phyloP scores from a whole-genome alignment of 2,113 vertebrate species.

The Bolborhynchus lineola region DNA sequence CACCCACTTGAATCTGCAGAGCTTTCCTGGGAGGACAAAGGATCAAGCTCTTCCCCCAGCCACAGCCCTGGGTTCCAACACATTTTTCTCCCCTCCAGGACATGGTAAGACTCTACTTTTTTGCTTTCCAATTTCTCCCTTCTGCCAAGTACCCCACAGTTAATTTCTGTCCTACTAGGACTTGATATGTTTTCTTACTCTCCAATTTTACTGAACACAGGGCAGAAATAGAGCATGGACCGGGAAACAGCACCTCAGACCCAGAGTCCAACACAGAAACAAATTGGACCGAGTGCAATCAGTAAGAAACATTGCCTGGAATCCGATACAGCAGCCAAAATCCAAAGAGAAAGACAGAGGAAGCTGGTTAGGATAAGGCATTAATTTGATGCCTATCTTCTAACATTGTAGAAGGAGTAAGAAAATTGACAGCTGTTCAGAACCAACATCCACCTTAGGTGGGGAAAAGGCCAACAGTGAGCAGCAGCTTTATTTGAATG shows the following conservation, averaged over 20 bases:
- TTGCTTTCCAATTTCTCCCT: not conserved
- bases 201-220: not conserved
- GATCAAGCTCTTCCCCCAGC: accelerated
- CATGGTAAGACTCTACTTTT: not conserved
- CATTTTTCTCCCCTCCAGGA: not conserved
- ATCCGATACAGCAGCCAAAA: not conserved
- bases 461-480: not conserved
- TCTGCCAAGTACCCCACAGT: not conserved
- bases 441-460: not conserved
- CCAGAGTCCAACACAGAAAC: not conserved
- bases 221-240: not conserved
- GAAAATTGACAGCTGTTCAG: not conserved
- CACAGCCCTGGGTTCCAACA: not conserved
- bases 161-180: not conserved
- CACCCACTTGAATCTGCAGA: not conserved
- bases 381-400: not conserved
- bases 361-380: not conserved
- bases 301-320: not conserved
- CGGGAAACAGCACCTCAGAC: not conserved
- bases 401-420: not conserved
- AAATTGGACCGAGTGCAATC: not conserved
- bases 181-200: not conserved
- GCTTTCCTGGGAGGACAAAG: not conserved
- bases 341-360: not conserved
- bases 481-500: not conserved